Percentiles rank a stretch among this genome's conserved stretches.
phyloP scores from a whole-genome alignment of 2,888 invertebrate species.

The Phytoseiulus persimilis region DNA sequence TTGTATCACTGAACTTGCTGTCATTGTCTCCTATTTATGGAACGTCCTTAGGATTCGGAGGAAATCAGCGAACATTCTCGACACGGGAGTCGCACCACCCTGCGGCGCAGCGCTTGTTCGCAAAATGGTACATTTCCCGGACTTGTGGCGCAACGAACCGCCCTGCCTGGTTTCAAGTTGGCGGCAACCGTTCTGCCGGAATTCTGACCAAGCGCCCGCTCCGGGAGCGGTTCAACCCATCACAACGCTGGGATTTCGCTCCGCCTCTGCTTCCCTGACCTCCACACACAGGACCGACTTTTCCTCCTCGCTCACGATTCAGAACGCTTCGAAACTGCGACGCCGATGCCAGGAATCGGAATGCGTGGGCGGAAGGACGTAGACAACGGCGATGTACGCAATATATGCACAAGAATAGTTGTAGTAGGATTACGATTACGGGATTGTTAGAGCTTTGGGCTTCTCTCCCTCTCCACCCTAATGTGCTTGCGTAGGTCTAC shows the following conservation, averaged over 20 bases:
- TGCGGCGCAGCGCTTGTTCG: background rate
- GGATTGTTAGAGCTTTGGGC: background rate
- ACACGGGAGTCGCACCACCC: background rate
- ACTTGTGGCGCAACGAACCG: too few species aligned
- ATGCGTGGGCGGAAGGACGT: background rate
- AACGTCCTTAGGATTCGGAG: background rate
- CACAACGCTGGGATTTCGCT: too few species aligned
- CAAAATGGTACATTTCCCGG: background rate
- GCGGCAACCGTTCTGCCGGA: too few species aligned
- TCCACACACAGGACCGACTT: too few species aligned
- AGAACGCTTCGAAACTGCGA: too few species aligned
- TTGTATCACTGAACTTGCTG: background rate
- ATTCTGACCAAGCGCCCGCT: too few species aligned
- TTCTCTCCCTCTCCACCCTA: background rate
- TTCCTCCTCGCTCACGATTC: too few species aligned
- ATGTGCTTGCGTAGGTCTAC: background rate
- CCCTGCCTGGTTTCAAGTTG: too few species aligned
- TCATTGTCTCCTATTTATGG: background rate
- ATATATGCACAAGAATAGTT: background rate
- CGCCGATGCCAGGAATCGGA: background rate
- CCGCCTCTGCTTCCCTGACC: too few species aligned
- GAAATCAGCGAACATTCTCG: background rate
- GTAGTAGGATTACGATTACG: background rate
- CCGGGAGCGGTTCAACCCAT: too few species aligned
- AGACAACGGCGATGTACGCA: background rate